Conservation (phyloP, 2,888 invertebrate species). For the Erebia palarica region DNA sequence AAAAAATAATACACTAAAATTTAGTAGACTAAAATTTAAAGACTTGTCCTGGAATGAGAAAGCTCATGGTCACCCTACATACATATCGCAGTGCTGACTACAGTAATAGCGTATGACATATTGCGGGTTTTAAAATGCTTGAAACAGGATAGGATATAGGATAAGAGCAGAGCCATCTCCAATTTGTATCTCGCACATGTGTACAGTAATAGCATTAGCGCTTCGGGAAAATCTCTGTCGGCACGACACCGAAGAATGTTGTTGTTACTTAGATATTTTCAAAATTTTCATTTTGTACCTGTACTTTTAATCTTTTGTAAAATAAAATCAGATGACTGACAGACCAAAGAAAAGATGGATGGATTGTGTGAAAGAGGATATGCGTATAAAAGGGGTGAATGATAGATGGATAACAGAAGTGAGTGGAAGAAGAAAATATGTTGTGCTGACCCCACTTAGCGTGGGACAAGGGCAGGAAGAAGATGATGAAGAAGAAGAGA, state of each 20-base stretch:
- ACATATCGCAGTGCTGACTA: conserved; percentile 20
- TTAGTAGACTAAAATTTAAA: too few relatives aligned
- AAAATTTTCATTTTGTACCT: neutral
- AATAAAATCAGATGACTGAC: too few relatives aligned
- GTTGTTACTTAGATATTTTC: neutral
- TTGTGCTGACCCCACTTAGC: too few relatives aligned
- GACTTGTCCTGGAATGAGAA: neutral
- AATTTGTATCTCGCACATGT: conserved; percentile 14
- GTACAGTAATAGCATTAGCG: conserved; percentile 1
- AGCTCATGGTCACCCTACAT: conserved; percentile 1
- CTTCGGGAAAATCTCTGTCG: neutral
- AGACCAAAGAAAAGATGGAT: too few relatives aligned
- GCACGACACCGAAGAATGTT: neutral
- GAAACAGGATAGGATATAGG: conserved; percentile 22
- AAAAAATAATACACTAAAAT: too few relatives aligned
- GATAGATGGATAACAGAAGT: too few relatives aligned
- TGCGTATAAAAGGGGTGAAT: too few relatives aligned
- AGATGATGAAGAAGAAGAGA: too few relatives aligned
- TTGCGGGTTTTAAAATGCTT: conserved; percentile 24
- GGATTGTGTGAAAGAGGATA: too few relatives aligned
- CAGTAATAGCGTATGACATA: conserved; percentile 17
- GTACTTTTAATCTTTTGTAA: neutral
- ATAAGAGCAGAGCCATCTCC: conserved; percentile 16
- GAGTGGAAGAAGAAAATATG: too few relatives aligned
- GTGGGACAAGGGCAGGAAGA: too few relatives aligned